Percentiles rank a stretch among this genome's conserved stretches.
Evolutionary conservation across 2,888 invertebrate genomes (phyloP).

Genomic region (Drosophila nigricruria): DNA sequence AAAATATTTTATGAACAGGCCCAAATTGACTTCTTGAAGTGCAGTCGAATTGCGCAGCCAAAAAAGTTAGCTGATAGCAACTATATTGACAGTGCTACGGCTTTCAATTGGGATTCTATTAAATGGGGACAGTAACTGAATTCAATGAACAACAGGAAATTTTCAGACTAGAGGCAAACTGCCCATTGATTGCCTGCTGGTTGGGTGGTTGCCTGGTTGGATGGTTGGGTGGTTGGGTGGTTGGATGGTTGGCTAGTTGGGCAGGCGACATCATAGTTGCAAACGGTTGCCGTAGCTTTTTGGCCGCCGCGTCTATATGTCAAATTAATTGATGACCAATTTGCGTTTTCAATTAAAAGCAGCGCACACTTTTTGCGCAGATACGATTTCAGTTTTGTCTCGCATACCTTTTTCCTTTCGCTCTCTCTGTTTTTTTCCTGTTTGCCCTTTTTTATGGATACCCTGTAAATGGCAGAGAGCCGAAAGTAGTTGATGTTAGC

Average conservation of each 20-base stretch:
- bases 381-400: slow-evolving; percentile 67
- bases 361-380: slow-evolving; percentile 62
- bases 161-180: slow-evolving; percentile 10
- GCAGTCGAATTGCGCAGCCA: neutral
- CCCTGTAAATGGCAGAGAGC: neutral
- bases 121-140: slow-evolving; percentile 11
- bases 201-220: neutral
- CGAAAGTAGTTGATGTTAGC: neutral
- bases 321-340: slow-evolving; percentile 79
- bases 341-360: slow-evolving; percentile 80
- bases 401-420: slow-evolving; percentile 55
- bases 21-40: neutral
- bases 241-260: neutral
- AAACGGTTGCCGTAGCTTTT: slow-evolving; percentile 56
- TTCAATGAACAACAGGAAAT: slow-evolving; percentile 17
- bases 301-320: slow-evolving; percentile 66
- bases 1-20: neutral
- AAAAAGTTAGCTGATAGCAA: neutral
- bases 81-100: neutral
- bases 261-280: slow-evolving; percentile 43
- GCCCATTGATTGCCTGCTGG: slow-evolving; percentile 8
- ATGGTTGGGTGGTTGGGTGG: neutral
- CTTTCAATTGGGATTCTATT: neutral
- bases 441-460: slow-evolving; percentile 32
- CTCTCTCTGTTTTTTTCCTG: slow-evolving; percentile 3